Evolutionary conservation across 2,797 vertebrate genomes (phyloP).

Genomic region (Megalops cyprinoides): DNA sequence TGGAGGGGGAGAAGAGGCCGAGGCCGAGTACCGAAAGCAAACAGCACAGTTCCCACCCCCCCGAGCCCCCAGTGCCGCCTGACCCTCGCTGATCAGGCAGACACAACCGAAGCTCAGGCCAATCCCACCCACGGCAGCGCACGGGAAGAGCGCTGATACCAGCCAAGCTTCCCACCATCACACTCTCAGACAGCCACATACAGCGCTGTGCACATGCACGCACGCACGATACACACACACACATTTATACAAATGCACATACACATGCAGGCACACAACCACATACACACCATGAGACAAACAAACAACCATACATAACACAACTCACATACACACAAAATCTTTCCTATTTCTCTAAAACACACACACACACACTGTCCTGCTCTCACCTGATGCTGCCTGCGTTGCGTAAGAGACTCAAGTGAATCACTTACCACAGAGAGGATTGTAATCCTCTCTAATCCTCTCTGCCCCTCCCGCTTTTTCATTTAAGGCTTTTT

Average conservation of each 20-base stretch:
- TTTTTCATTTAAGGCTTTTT: not conserved
- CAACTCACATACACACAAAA: conserved; percentile 55
- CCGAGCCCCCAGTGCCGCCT: not conserved
- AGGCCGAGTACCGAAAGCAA: not conserved
- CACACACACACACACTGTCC: conserved; percentile 27
- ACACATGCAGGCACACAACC: not conserved
- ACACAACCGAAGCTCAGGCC: conserved; percentile 29
- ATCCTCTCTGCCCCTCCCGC: not conserved
- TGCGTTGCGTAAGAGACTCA: conserved; percentile 64
- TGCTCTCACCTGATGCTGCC: conserved; percentile 42
- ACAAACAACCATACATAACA: too few species aligned
- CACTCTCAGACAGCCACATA: conserved; percentile 33
- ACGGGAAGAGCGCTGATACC: not conserved
- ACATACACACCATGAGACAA: conserved; percentile 50
- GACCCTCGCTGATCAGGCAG: conserved; percentile 39
- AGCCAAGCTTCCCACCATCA: not conserved
- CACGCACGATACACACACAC: conserved; percentile 29
- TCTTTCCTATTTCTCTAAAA: conserved; percentile 43
- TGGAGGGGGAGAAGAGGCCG: not conserved
- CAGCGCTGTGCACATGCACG: conserved; percentile 32
- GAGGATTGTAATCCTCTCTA: conserved; percentile 60
- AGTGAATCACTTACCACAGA: conserved; percentile 69
- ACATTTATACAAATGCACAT: not conserved
- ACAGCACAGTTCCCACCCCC: not conserved
- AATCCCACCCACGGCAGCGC: not conserved